A percentile compares a stretch with the other conserved stretches of the same genome.
These are phyloP conservation scores for Anniella stebbinsi DNA, from an alignment of 2,797 vertebrate genomes.

Conservation along the genomic window DNA sequence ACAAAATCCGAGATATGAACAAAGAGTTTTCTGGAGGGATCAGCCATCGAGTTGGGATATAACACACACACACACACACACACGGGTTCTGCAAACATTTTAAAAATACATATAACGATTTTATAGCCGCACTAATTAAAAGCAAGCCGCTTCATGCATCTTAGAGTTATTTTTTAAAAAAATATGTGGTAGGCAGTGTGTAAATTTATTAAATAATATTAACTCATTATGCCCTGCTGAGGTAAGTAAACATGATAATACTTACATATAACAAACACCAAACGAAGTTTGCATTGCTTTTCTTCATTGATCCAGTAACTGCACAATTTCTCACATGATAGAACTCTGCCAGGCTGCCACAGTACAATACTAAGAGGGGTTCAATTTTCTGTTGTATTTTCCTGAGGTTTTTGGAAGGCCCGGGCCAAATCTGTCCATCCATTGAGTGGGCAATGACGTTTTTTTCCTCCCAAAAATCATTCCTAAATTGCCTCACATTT, in stretches of 20 bases:
- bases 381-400: not conserved
- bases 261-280: not conserved
- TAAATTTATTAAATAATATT: no score
- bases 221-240: not conserved
- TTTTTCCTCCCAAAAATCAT: constrained; percentile 37
- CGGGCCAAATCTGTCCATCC: constrained; percentile 21
- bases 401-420: constrained; percentile 19
- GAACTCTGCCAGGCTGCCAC: no score
- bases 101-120: not conserved
- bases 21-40: constrained; percentile 13
- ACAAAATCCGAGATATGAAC: constrained; percentile 16
- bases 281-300: no score
- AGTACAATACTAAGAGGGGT: not conserved
- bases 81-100: not conserved
- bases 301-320: not conserved
- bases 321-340: not conserved
- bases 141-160: not conserved
- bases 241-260: not conserved
- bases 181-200: no score
- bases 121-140: not conserved
- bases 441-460: constrained; percentile 34
- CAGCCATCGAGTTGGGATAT: not conserved
- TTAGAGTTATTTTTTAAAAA: no score
- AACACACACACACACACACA: no score
- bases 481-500: constrained; percentile 60